These are phyloP conservation scores for Bostrychus sinensis DNA, from an alignment of 2,113 vertebrate species.

Conservation along the genomic window DNA sequence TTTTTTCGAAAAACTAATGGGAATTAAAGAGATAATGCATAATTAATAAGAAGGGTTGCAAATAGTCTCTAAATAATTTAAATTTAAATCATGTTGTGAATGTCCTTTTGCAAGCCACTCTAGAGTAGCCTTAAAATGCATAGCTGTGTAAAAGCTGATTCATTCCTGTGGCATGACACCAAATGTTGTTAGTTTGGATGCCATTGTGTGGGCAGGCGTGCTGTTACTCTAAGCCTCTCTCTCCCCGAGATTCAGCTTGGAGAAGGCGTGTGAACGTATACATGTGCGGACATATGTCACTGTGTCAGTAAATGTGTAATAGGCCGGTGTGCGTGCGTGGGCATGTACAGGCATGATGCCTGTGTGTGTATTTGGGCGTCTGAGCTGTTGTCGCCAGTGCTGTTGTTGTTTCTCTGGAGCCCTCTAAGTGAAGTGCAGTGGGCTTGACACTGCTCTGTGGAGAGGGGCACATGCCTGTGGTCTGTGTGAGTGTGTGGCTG, in stretches of 20 bases:
- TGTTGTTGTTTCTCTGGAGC: constrained; percentile 52
- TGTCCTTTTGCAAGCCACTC: background rate
- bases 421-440: constrained; percentile 39
- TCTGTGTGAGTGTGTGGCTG: constrained; percentile 77
- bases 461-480: constrained; percentile 77
- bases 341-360: constrained; percentile 36
- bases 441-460: constrained; percentile 36
- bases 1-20: background rate
- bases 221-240: constrained; percentile 36
- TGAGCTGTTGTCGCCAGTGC: constrained; percentile 16
- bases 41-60: too few relatives aligned
- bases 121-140: constrained; percentile 34
- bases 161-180: constrained; percentile 57
- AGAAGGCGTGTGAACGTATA: constrained; percentile 23
- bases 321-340: constrained; percentile 7
- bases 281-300: constrained; percentile 18
- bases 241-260: constrained; percentile 24
- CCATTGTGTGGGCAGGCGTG: constrained; percentile 19
- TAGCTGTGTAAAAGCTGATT: constrained; percentile 41
- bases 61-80: background rate
- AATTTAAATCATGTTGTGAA: constrained; percentile 21
- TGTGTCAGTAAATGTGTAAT: constrained; percentile 39
- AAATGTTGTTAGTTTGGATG: constrained; percentile 48
- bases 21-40: too few relatives aligned
- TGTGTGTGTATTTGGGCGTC: constrained; percentile 17